Evolutionary conservation across 2,888 invertebrate genomes (phyloP).

Genomic region (Leptopilina myrica): DNA sequence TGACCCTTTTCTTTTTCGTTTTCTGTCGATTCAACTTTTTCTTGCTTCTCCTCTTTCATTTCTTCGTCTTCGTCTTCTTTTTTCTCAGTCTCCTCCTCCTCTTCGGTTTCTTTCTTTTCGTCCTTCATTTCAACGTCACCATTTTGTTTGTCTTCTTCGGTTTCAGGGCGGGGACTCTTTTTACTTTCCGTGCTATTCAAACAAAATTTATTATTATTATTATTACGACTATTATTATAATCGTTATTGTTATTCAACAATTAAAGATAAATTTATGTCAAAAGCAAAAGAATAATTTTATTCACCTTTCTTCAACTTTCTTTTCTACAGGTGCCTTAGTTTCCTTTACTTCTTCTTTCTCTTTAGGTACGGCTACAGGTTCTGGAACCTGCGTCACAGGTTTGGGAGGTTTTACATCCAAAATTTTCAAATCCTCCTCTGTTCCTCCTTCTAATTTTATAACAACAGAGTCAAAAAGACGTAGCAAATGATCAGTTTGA

Average conservation of each 20-base stretch:
- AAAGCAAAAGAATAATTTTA: not conserved
- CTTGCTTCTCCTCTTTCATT: slow-evolving; percentile 67
- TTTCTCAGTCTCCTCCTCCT: slow-evolving; percentile 63
- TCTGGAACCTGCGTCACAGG: slow-evolving; percentile 60
- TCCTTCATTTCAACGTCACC: slow-evolving; percentile 69
- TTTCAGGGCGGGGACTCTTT: slow-evolving; percentile 52
- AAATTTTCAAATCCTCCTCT: slow-evolving; percentile 90
- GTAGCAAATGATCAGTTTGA: slow-evolving; percentile 88
- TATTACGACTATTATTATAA: too few relatives aligned
- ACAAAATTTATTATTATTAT: not conserved
- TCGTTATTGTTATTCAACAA: not conserved
- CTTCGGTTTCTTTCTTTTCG: slow-evolving; percentile 68
- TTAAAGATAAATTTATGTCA: not conserved
- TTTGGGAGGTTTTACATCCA: slow-evolving; percentile 81
- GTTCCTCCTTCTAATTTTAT: slow-evolving; percentile 96
- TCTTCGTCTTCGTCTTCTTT: slow-evolving; percentile 72
- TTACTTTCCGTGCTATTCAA: slow-evolving; percentile 35
- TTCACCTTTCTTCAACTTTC: slow-evolving; percentile 63
- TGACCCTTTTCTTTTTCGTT: not conserved
- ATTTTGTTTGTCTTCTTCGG: slow-evolving; percentile 65
- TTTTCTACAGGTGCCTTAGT: slow-evolving; percentile 62
- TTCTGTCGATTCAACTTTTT: slow-evolving; percentile 69
- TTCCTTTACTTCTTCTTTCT: slow-evolving; percentile 65
- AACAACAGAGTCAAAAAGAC: slow-evolving; percentile 96
- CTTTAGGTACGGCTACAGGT: slow-evolving; percentile 55